phyloP scores from a whole-genome alignment of 2,888 invertebrate species.

The Auanema freiburgensis region DNA sequence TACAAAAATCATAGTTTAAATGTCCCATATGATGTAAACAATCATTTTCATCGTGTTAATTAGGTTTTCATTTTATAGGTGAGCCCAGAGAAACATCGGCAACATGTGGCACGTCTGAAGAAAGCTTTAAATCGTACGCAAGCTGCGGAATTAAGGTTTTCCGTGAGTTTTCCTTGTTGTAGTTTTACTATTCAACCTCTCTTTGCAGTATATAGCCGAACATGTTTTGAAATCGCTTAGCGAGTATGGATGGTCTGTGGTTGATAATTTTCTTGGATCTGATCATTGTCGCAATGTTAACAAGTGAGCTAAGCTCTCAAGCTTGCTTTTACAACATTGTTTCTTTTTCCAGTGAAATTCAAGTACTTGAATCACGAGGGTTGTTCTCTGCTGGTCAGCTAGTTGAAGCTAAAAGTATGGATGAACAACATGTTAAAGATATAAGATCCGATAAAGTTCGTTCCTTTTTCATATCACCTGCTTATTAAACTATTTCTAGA shows the following conservation, averaged over 20 bases:
- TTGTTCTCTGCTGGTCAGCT: constrained; percentile 56
- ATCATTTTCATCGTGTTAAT: too few species aligned
- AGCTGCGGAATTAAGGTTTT: constrained; percentile 14
- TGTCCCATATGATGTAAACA: too few species aligned
- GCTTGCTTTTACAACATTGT: background rate
- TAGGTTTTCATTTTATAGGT: constrained; percentile 5
- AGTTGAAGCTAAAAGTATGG: constrained; percentile 46
- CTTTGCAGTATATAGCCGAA: constrained; percentile 54
- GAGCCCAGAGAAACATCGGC: constrained; percentile 17
- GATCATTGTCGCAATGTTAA: constrained; percentile 52
- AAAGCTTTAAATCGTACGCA: constrained; percentile 16
- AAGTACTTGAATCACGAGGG: constrained; percentile 50
- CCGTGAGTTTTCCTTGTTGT: constrained; percentile 3
- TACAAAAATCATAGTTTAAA: too few species aligned
- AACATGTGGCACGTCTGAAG: constrained; percentile 11
- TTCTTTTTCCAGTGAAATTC: constrained; percentile 48
- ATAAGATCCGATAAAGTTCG: constrained; percentile 56
- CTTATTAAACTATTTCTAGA: constrained; percentile 31
- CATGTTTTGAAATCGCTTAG: constrained; percentile 57
- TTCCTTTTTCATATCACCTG: background rate
- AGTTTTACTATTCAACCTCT: background rate
- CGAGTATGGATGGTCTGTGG: constrained; percentile 61
- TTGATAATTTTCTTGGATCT: constrained; percentile 60
- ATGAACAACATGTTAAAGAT: constrained; percentile 50
- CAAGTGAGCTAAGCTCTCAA: constrained; percentile 6